Evolutionary conservation across 2,888 invertebrate genomes (phyloP).

Genomic region (Colostygia pectinataria): DNA sequence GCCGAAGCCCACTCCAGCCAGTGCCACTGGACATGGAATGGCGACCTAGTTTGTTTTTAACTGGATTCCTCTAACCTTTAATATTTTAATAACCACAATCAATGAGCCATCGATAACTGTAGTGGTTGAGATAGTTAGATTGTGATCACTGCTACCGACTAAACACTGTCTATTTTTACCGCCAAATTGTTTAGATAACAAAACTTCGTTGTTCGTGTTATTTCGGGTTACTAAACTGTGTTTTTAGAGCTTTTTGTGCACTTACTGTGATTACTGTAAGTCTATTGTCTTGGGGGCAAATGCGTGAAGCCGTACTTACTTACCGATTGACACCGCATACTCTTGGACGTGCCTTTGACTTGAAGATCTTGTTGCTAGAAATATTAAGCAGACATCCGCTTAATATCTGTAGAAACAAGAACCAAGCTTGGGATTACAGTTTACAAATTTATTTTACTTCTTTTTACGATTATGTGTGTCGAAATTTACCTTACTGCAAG

Average conservation of each 20-base stretch:
- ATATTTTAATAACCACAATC: constrained; percentile 12
- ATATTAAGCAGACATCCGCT: too few relatives aligned
- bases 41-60: too few relatives aligned
- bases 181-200: constrained; percentile 30
- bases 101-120: constrained; percentile 29
- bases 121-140: constrained; percentile 25
- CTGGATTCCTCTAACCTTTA: too few relatives aligned
- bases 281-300: neutral
- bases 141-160: constrained; percentile 29
- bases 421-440: too few relatives aligned
- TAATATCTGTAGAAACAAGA: too few relatives aligned
- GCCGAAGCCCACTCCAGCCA: too few relatives aligned
- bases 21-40: too few relatives aligned
- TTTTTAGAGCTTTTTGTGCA: constrained; percentile 6
- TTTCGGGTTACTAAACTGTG: constrained; percentile 10
- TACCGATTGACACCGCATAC: neutral
- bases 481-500: too few relatives aligned
- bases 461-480: too few relatives aligned
- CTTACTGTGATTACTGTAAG: constrained; percentile 1
- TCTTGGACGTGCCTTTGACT: too few relatives aligned
- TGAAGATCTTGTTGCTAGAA: too few relatives aligned
- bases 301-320: neutral
- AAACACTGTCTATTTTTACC: constrained; percentile 26
- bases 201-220: constrained; percentile 18
- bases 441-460: too few relatives aligned